Percentiles rank a stretch among this genome's conserved stretches.
These are phyloP conservation scores for Chelonus insularis DNA, from an alignment of 1,140 invertebrate species.

Conservation along the genomic window DNA sequence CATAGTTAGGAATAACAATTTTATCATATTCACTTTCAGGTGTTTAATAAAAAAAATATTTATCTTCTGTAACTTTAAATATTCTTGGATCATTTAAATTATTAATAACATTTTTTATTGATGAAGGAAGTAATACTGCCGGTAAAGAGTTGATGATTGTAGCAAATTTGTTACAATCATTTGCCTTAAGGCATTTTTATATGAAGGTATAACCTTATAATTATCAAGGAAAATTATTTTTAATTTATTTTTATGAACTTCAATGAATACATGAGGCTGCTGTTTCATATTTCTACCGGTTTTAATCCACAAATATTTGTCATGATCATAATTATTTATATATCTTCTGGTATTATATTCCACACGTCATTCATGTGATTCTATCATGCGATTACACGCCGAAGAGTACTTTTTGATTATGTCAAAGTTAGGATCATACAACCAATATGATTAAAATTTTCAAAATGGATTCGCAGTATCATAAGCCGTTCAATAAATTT, in stretches of 20 bases:
- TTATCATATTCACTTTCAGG: conserved; percentile 92
- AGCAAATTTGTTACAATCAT: no score
- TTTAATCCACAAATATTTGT: conserved; percentile 68
- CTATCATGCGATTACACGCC: no score
- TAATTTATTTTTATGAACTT: conserved; percentile 61
- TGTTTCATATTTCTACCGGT: conserved; percentile 64
- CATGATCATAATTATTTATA: no score
- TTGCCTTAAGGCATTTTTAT: conserved; percentile 70
- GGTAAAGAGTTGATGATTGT: conserved; percentile 69
- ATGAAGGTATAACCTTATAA: conserved; percentile 61
- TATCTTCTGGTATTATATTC: no score
- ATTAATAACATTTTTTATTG: conserved; percentile 63
- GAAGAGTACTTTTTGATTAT: no score
- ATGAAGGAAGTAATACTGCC: conserved; percentile 64
- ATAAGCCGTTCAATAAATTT: no score
- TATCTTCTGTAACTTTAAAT: conserved; percentile 76
- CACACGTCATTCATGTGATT: no score
- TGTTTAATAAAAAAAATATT: conserved; percentile 87
- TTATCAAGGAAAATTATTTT: conserved; percentile 65
- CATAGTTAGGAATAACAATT: conserved; percentile 77
- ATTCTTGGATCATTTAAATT: conserved; percentile 71
- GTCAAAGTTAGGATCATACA: no score
- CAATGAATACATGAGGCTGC: conserved; percentile 63
- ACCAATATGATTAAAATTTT: no score
- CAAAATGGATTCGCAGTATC: no score